Evolutionary conservation across 92 coral and sea anemone genomes (phyloP).

Genomic region (Parazoanthus darwini): DNA sequence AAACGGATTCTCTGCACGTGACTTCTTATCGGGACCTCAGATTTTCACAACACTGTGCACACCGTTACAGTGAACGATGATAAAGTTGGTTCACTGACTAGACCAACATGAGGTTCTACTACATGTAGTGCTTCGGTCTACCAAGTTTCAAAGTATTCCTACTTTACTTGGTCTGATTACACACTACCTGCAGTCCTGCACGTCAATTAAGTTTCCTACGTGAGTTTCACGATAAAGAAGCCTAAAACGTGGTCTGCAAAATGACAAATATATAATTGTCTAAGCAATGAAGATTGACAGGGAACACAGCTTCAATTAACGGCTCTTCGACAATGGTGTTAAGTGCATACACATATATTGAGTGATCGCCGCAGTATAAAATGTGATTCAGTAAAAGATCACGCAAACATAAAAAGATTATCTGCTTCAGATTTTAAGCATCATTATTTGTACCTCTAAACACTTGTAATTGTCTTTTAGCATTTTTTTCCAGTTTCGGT

Average conservation of each 20-base stretch:
- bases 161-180: not conserved
- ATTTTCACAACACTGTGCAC: not conserved
- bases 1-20: not conserved
- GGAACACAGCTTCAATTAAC: not conserved
- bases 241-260: not conserved
- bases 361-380: not conserved
- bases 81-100: not conserved
- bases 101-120: not conserved
- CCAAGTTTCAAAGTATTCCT: not conserved
- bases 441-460: no score
- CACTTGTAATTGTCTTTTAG: no score
- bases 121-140: not conserved
- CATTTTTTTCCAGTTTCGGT: no score
- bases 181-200: not conserved
- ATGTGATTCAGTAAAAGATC: not conserved
- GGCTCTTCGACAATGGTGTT: no score
- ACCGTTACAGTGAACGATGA: not conserved
- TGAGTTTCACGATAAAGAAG: not conserved
- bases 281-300: not conserved
- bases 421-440: not conserved
- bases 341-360: no score
- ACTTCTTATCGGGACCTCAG: not conserved
- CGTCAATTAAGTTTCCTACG: not conserved
- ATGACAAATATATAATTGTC: not conserved
- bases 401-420: not conserved